phyloP scores from a whole-genome alignment of 1,140 invertebrate species.

The Dreissena polymorpha region DNA sequence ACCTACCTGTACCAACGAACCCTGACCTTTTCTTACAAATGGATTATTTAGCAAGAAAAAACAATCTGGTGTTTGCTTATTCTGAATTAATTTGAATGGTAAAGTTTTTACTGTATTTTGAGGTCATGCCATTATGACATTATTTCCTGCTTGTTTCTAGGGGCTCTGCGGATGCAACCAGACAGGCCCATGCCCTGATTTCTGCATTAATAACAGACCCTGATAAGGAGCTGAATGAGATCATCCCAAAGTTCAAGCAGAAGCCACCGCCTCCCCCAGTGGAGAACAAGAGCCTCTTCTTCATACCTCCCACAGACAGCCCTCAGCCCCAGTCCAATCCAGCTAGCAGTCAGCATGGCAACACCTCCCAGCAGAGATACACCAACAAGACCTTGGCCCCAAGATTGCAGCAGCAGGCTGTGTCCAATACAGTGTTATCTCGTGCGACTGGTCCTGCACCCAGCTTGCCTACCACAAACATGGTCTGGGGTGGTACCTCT shows the following conservation, averaged over 20 bases:
- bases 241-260: conserved; percentile 86
- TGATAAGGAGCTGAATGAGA: conserved; percentile 93
- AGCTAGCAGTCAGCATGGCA: conserved; percentile 28
- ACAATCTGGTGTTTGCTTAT: no score
- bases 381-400: conserved; percentile 36
- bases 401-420: conserved; percentile 35
- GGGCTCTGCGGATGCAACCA: conserved; percentile 93
- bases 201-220: conserved; percentile 94
- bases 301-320: conserved; percentile 71
- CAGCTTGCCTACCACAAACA: conserved; percentile 81
- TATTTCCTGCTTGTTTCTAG: conserved; percentile 78
- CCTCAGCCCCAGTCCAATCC: conserved; percentile 67
- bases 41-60: no score
- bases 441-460: background rate
- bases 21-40: no score
- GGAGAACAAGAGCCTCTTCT: conserved; percentile 60
- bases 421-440: conserved; percentile 14
- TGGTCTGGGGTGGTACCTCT: conserved; percentile 84
- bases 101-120: background rate
- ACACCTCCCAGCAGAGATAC: conserved; percentile 26
- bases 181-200: conserved; percentile 93
- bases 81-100: no score
- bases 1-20: no score
- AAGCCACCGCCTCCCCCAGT: conserved; percentile 47
- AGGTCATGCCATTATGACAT: background rate